Conservation (phyloP, 2,113 vertebrate genomes). For the Beaufortia kweichowensis region DNA sequence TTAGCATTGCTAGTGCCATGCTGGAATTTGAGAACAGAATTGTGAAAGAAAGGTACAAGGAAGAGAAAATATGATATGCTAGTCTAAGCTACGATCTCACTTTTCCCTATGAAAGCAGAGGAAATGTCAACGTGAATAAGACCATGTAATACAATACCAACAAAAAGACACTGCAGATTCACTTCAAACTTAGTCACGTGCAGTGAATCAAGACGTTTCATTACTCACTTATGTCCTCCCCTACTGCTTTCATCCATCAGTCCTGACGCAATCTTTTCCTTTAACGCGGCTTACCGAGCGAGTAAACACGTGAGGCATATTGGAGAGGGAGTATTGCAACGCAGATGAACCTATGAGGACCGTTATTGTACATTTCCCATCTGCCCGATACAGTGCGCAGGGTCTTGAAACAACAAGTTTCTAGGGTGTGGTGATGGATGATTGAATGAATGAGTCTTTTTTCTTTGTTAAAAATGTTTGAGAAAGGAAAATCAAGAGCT, state of each 20-base stretch:
- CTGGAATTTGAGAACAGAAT: no score
- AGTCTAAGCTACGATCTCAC: neutral
- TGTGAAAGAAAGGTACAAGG: neutral
- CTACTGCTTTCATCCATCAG: conserved; percentile 22
- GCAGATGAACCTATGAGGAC: conserved; percentile 3
- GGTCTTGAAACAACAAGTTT: no score
- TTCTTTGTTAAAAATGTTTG: no score
- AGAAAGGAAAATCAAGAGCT: no score
- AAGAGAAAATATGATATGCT: neutral
- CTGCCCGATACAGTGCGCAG: no score
- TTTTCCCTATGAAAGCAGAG: neutral
- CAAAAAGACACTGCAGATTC: conserved; percentile 18
- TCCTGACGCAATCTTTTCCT: conserved; percentile 4
- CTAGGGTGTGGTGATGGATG: no score
- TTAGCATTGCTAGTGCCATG: no score
- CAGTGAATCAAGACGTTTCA: neutral
- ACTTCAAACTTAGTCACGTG: neutral
- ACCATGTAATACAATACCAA: conserved; percentile 1
- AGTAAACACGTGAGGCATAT: conserved; percentile 29
- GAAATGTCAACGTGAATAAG: neutral
- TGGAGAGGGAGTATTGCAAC: neutral
- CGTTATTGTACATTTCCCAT: no score
- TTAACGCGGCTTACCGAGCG: neutral
- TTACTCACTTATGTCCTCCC: neutral
- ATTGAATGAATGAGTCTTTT: no score